Conservation (phyloP, 1,140 invertebrate genomes). For the Bathynomus jamesi region DNA sequence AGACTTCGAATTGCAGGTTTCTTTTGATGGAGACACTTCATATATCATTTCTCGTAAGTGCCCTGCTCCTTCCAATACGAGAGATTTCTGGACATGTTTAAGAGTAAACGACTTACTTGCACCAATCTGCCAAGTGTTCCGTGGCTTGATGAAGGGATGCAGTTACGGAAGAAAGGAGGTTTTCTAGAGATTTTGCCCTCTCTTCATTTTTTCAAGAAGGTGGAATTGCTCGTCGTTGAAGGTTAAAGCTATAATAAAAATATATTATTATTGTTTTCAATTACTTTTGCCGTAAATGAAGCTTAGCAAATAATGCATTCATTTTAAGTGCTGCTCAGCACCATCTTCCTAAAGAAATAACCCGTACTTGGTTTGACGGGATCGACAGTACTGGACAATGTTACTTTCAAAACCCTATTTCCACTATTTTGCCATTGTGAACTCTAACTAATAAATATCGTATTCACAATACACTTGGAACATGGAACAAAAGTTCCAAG, state of each 20-base stretch:
- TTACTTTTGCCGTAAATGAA: too few relatives aligned
- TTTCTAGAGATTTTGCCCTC: slow-evolving; percentile 58
- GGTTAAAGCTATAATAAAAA: slow-evolving; percentile 49
- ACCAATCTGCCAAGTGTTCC: slow-evolving; percentile 70
- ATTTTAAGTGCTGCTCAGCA: too few relatives aligned
- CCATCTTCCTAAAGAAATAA: too few relatives aligned
- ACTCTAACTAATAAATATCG: too few relatives aligned
- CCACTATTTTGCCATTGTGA: too few relatives aligned
- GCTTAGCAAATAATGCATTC: too few relatives aligned
- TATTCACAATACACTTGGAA: too few relatives aligned
- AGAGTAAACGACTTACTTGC: slow-evolving; percentile 48
- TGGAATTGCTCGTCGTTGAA: slow-evolving; percentile 93
- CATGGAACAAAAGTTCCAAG: too few relatives aligned
- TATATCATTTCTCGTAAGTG: not conserved
- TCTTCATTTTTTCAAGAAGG: slow-evolving; percentile 74
- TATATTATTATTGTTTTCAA: too few relatives aligned
- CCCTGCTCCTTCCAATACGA: not conserved
- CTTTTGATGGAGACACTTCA: not conserved
- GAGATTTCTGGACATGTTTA: not conserved
- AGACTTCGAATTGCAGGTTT: not conserved
- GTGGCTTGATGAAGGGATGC: slow-evolving; percentile 58
- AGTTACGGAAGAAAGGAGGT: slow-evolving; percentile 55
- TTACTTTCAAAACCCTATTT: too few relatives aligned
- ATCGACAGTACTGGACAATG: too few relatives aligned
- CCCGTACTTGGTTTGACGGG: too few relatives aligned